Conservation (phyloP, 2,888 invertebrate species). For the Athripsodes cinereus region DNA sequence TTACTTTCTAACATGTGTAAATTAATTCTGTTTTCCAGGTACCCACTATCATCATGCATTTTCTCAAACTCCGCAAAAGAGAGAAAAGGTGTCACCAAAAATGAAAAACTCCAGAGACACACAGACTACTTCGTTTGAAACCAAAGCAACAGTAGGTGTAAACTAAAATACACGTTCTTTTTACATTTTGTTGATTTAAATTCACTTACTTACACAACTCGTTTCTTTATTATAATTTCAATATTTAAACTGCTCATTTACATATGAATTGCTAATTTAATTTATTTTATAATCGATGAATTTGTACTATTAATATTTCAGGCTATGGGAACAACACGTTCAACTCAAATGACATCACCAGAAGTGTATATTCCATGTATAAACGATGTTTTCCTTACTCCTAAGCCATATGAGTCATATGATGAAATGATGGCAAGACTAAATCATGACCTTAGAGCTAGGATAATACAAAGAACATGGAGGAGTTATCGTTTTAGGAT, state of each 20-base stretch:
- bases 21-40: slow-evolving; percentile 33
- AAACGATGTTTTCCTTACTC: slow-evolving; percentile 55
- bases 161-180: too few relatives aligned
- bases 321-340: slow-evolving; percentile 50
- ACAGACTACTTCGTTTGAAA: slow-evolving; percentile 55
- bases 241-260: too few relatives aligned
- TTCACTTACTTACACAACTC: too few relatives aligned
- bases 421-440: slow-evolving; percentile 54
- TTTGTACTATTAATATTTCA: too few relatives aligned
- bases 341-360: slow-evolving; percentile 56
- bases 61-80: slow-evolving; percentile 69
- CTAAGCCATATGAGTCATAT: slow-evolving; percentile 60
- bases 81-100: slow-evolving; percentile 46
- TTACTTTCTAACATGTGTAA: too few relatives aligned
- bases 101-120: slow-evolving; percentile 55
- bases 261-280: too few relatives aligned
- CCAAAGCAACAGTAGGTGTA: slow-evolving; percentile 17
- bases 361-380: slow-evolving; percentile 56
- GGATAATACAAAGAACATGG: slow-evolving; percentile 61
- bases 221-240: too few relatives aligned
- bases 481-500: slow-evolving; percentile 50
- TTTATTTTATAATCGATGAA: too few relatives aligned
- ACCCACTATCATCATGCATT: slow-evolving; percentile 74
- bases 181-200: too few relatives aligned
- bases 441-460: slow-evolving; percentile 51